A percentile compares a stretch with the other conserved stretches of the same genome.
These are phyloP conservation scores for Poecile montanus DNA, from an alignment of 2,797 vertebrate species.

Conservation along the genomic window DNA sequence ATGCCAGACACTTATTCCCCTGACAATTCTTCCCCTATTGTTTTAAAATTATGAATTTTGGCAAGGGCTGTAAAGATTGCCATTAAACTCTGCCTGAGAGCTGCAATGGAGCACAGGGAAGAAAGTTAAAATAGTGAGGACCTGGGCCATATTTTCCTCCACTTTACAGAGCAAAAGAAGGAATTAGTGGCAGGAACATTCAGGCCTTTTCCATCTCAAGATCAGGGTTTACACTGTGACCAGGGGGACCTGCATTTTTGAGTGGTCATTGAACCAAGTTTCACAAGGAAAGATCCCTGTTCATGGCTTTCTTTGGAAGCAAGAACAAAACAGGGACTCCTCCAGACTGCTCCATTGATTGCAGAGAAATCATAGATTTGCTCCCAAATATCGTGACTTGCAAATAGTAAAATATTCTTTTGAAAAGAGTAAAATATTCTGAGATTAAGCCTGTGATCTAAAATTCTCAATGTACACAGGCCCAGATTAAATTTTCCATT, in stretches of 20 bases:
- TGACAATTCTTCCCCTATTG: not conserved
- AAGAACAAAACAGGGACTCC: not conserved
- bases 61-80: slow-evolving; percentile 14
- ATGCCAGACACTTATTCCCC: not conserved
- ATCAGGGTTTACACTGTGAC: fast-evolving
- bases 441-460: not conserved
- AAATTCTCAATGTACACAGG: not conserved
- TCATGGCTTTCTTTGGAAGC: not conserved
- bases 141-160: not conserved
- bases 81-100: not conserved
- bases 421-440: not conserved
- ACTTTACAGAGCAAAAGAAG: not conserved
- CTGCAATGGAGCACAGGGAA: not conserved
- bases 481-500: not conserved
- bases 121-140: not conserved
- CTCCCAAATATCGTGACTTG: not conserved
- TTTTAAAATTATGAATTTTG: slow-evolving; percentile 43
- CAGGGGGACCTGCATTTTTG: not conserved
- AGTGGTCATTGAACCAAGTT: not conserved
- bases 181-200: not conserved
- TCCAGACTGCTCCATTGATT: not conserved
- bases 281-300: not conserved
- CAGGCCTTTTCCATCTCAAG: not conserved
- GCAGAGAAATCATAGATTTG: not conserved
- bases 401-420: not conserved